Conservation (phyloP, 2,113 vertebrate species). For the Otocyon megalotis region DNA sequence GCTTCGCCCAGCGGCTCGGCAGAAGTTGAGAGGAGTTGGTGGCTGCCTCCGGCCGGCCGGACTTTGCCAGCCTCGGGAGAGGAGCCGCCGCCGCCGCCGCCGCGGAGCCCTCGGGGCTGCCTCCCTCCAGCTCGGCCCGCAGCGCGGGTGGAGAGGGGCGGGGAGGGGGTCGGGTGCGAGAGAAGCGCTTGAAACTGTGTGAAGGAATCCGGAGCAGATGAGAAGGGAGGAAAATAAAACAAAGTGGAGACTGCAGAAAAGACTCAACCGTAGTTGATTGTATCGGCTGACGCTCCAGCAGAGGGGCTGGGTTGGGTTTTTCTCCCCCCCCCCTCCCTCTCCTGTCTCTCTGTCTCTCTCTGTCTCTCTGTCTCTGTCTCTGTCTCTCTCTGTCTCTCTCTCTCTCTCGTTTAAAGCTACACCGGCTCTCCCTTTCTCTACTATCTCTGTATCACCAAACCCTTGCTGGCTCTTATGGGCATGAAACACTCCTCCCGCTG, state of each 20-base stretch:
- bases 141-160: slow-evolving; percentile 71
- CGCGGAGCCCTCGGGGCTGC: slow-evolving; percentile 66
- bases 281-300: slow-evolving; percentile 38
- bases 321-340: neutral
- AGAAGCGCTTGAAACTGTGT: slow-evolving; percentile 81
- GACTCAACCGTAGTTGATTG: slow-evolving; percentile 63
- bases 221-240: slow-evolving; percentile 79
- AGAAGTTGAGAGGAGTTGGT: slow-evolving; percentile 86
- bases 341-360: neutral
- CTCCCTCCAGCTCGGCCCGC: slow-evolving; percentile 37
- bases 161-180: slow-evolving; percentile 81
- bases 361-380: neutral
- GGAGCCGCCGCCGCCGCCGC: slow-evolving; percentile 24
- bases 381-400: slow-evolving; percentile 21
- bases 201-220: slow-evolving; percentile 79
- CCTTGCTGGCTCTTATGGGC: slow-evolving; percentile 95
- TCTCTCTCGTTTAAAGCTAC: slow-evolving; percentile 77
- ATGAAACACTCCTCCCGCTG: slow-evolving; percentile 99
- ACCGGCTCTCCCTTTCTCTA: slow-evolving; percentile 67
- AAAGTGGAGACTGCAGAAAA: slow-evolving; percentile 80
- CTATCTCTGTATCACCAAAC: slow-evolving; percentile 84
- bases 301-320: slow-evolving; percentile 50
- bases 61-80: slow-evolving; percentile 50
- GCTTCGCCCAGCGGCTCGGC: slow-evolving; percentile 73
- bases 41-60: slow-evolving; percentile 70